Base-by-base conservation (phyloP, 2,113 vertebrate genomes). In the Lepisosteus oculatus region DNA sequence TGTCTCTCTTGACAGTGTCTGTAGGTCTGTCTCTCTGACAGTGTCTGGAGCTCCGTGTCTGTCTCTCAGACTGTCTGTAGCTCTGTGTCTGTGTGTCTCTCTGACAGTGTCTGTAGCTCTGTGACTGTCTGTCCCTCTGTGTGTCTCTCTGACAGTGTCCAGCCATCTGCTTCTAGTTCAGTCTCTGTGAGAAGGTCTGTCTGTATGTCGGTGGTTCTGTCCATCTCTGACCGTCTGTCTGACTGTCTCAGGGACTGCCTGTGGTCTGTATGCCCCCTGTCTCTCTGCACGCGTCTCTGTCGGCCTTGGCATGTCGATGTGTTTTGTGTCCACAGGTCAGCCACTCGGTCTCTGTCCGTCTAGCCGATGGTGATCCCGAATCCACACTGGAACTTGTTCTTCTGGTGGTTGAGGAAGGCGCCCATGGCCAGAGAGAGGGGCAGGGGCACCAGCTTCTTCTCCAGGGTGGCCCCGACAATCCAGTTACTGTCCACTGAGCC, bases 331-430 rank as follows among this genome's bases (percentile, higher is more conserved):
- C 43, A 71, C 55, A 68, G 75, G n/a, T 0, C 1, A 51, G 69
- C 54, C 13, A 56, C 71, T 6, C 3, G 1, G 67, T 41, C 55
- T 54, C 3, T 11, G 69, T 62, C 17, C 1, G 17, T 86, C 85
- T 93, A 97, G 78, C 95, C 95, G 1, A 96, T 96, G 72, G 94
- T 96, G 71, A 95, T 87, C 56, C 93, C 92, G 0, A 97, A 95
- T 68, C 95, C 95, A 3, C 95, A 97, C 82, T 95, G 94, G 87
- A 97, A 96, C 87, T 95, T 95, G 89, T 95, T 94, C 80, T 96
- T 96, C 68, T 92, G 92, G 73, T 97, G 95, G 79, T 96, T 96
- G 66, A 97, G 93, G 85, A 95, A 96, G 78, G 95, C 95, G 15
- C 95, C 93, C 0, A 97, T 86, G 17, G 95, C 91, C 83, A 97